phyloP scores from a whole-genome alignment of 2,113 vertebrate genomes.

The Crotophaga sulcirostris region DNA sequence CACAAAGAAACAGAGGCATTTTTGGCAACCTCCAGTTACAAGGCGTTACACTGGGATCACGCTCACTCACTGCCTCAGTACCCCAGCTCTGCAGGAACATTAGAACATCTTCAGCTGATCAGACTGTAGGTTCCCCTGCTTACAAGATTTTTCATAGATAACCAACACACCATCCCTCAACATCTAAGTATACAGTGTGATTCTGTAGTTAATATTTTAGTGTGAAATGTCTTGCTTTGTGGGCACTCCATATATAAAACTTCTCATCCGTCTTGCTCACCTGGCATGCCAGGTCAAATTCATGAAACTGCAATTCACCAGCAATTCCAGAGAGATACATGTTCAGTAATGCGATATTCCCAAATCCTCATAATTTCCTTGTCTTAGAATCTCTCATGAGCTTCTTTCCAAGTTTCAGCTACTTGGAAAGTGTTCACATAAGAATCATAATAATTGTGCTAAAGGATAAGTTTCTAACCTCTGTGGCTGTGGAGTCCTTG shows the following conservation, averaged over 20 bases:
- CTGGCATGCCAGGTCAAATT: not conserved
- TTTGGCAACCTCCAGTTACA: not conserved
- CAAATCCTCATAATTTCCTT: not conserved
- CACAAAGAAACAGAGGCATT: not conserved
- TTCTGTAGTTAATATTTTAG: not conserved
- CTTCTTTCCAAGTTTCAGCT: not conserved
- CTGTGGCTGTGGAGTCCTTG: not conserved
- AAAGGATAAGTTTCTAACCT: not conserved
- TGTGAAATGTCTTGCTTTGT: not conserved
- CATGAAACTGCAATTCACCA: not conserved
- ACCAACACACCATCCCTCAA: not conserved
- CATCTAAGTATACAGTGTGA: not conserved
- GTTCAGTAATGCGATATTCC: not conserved
- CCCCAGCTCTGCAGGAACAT: not conserved
- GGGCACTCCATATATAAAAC: not conserved
- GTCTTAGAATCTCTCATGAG: not conserved
- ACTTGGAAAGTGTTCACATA: not conserved
- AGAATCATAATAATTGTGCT: not conserved
- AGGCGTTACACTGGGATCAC: not conserved
- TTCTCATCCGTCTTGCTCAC: not conserved
- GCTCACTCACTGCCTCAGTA: not conserved
- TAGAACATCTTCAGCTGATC: not conserved
- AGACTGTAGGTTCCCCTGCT: not conserved
- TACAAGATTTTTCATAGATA: not conserved
- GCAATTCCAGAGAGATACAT: not conserved